phyloP scores from a whole-genome alignment of 2,888 invertebrate genomes.

The Scaptodrosophila latifasciaeformis region DNA sequence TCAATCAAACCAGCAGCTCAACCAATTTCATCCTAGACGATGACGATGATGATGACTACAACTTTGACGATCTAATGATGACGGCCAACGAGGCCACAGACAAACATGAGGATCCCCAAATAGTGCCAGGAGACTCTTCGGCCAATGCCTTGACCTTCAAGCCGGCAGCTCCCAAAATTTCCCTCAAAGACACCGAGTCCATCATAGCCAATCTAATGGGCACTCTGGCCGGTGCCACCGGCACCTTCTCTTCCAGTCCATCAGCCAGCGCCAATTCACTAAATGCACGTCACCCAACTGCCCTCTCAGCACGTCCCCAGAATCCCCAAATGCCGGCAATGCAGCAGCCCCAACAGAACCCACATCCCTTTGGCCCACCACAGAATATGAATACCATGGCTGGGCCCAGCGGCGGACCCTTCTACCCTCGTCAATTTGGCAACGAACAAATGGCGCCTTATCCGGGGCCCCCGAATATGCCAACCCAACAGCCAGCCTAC shows the following conservation, averaged over 20 bases:
- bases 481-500: slow-evolving; percentile 12
- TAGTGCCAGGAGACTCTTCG: slow-evolving; percentile 42
- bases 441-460: slow-evolving; percentile 15
- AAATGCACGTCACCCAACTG: background rate
- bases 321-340: slow-evolving; percentile 6
- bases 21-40: slow-evolving; percentile 76
- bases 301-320: slow-evolving; percentile 1
- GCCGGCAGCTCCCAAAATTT: slow-evolving; percentile 62
- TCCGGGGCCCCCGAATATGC: background rate
- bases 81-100: slow-evolving; percentile 62
- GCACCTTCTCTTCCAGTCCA: background rate
- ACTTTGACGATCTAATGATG: slow-evolving; percentile 83
- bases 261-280: no score
- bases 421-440: slow-evolving; percentile 17
- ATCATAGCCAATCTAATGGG: slow-evolving; percentile 81
- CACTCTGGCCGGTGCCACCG: slow-evolving; percentile 70
- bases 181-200: slow-evolving; percentile 77
- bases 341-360: slow-evolving; percentile 6
- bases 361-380: slow-evolving; percentile 10
- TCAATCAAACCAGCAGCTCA: slow-evolving; percentile 66
- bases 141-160: slow-evolving; percentile 64
- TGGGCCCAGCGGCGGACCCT: slow-evolving; percentile 9
- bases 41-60: slow-evolving; percentile 87
- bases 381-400: slow-evolving; percentile 1
- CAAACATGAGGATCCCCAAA: slow-evolving; percentile 22